Percentiles rank a stretch among this genome's conserved stretches.
phyloP scores from a whole-genome alignment of 2,797 vertebrate genomes.

The Zalophus californianus region DNA sequence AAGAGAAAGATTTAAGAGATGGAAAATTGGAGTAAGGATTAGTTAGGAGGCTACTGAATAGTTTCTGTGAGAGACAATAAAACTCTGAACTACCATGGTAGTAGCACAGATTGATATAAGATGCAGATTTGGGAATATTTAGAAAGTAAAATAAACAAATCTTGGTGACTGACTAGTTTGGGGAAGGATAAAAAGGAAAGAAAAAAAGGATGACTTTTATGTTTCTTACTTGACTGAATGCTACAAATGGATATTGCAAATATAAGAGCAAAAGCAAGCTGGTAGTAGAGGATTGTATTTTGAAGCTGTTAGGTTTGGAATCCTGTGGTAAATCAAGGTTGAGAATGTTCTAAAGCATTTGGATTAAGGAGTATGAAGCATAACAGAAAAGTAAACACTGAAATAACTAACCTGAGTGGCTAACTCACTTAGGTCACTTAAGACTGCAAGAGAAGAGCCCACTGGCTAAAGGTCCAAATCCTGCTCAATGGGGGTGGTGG shows the following conservation, averaged over 20 bases:
- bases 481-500: too few species aligned
- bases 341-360: neutral
- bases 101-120: neutral
- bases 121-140: neutral
- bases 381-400: neutral
- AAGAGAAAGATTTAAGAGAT: neutral
- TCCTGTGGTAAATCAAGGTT: neutral
- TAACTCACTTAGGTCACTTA: neutral
- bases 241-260: neutral
- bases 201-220: neutral
- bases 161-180: neutral
- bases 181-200: neutral
- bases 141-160: neutral
- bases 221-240: neutral
- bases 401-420: too few species aligned
- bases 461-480: neutral
- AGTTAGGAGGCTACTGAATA: neutral
- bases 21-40: neutral
- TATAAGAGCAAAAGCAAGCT: neutral
- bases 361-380: neutral
- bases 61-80: neutral
- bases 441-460: neutral
- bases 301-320: neutral
- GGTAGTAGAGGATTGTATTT: neutral
- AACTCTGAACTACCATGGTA: neutral